Evolutionary conservation across 2,888 invertebrate species (phyloP), one percentile per base, ranked within the genome.

Genomic region (Cordilura impudica): DNA sequence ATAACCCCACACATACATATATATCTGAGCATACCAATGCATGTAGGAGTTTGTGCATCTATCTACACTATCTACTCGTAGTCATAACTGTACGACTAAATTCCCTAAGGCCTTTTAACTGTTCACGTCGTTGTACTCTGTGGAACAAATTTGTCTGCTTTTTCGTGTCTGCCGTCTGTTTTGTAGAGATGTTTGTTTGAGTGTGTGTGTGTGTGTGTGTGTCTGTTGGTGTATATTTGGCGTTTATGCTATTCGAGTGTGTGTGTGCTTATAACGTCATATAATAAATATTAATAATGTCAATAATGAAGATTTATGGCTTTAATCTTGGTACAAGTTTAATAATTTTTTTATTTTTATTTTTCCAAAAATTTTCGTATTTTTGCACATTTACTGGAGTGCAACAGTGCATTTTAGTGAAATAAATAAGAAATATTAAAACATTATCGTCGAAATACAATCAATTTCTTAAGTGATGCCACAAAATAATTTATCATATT

Each of bases 241-340:
- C n/a, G n/a, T n/a, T n/a, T n/a, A n/a, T n/a, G n/a, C n/a, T n/a
- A n/a, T n/a, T n/a, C n/a, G n/a, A n/a, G 3, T 21, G 35, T 35
- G 10, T 45, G 43, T 53, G 45, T 49, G 23, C 45, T 31, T 45
- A n/a, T 45, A 73, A 66, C 60, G 71, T 66, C 75, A 76, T 83
- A 75, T 84, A 86, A 88, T 87, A 86, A 87, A 88, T 88, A 87
- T 87, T 87, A 86, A 88, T 86, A 84, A 84, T 82, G 81, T 67
- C 82, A 84, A 84, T 85, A 87, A 87, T 87, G 84, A 85, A 85
- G 85, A 87, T 85, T 86, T 86, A 88, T 85, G 73, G 81, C 71
- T 78, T 47, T 70, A 74, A 76, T 71, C 47, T 47, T n/a, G n/a
- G n/a, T n/a, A n/a, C n/a, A n/a, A n/a, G n/a, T n/a, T n/a, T n/a